These are phyloP conservation scores for Pterophyllum scalare DNA, from an alignment of 2,113 vertebrate genomes.

Conservation along the genomic window DNA sequence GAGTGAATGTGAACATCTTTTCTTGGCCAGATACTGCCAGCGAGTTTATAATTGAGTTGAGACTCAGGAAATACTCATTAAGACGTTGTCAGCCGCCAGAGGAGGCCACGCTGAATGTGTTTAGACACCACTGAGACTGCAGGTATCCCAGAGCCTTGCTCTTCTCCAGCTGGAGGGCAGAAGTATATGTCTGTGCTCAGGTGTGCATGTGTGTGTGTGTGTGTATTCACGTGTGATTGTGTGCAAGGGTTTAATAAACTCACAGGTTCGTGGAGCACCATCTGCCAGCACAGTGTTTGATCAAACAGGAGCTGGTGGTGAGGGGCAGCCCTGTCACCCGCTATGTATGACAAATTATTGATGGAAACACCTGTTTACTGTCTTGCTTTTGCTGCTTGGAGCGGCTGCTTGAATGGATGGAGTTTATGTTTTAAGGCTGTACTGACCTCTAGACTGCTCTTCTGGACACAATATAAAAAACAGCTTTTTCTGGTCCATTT, in stretches of 20 bases:
- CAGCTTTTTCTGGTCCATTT: too few species aligned
- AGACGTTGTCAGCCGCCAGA: slow-evolving; percentile 77
- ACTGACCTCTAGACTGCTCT: background rate
- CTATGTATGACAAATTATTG: slow-evolving; percentile 61
- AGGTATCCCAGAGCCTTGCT: slow-evolving; percentile 64
- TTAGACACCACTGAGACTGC: slow-evolving; percentile 72
- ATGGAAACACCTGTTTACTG: slow-evolving; percentile 68
- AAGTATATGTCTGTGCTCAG: slow-evolving; percentile 23
- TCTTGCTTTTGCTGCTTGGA: slow-evolving; percentile 22
- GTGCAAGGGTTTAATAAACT: slow-evolving; percentile 59
- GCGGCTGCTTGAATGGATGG: slow-evolving; percentile 30
- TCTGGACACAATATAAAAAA: background rate
- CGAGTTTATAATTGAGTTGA: slow-evolving; percentile 74
- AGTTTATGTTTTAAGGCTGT: background rate
- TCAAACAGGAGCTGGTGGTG: slow-evolving; percentile 60
- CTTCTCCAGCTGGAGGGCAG: slow-evolving; percentile 75
- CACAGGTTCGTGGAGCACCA: slow-evolving; percentile 70
- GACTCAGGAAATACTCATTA: slow-evolving; percentile 78
- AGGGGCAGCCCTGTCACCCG: slow-evolving; percentile 59
- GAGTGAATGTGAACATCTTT: slow-evolving; percentile 46
- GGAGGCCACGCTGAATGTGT: slow-evolving; percentile 64
- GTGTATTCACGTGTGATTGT: slow-evolving; percentile 34
- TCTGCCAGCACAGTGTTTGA: slow-evolving; percentile 72
- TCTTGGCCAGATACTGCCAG: slow-evolving; percentile 47
- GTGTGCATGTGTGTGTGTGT: slow-evolving; percentile 29